Percentiles rank a stretch among this genome's conserved stretches.
These are phyloP conservation scores for Drosophila gaucha DNA, from an alignment of 2,888 invertebrate species.

Conservation along the genomic window DNA sequence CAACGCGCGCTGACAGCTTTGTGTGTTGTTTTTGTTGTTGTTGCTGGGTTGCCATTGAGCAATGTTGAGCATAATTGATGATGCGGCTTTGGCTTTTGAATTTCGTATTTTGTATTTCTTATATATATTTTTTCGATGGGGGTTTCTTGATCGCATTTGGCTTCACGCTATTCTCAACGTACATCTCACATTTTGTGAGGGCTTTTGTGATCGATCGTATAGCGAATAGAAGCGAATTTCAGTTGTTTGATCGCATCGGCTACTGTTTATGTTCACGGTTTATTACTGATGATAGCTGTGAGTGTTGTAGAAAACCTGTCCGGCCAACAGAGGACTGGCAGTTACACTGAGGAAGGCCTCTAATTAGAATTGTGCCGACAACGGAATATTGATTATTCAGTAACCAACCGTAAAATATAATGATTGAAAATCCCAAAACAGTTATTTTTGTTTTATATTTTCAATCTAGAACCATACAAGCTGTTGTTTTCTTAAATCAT, in stretches of 20 bases:
- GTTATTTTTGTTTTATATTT: not conserved
- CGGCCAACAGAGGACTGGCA: conserved; percentile 32
- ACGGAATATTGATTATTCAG: conserved; percentile 13
- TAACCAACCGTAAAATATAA: conserved; percentile 1
- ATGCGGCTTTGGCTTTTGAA: conserved; percentile 74
- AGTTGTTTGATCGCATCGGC: conserved; percentile 63
- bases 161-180: conserved; percentile 55
- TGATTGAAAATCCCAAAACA: not conserved
- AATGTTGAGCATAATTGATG: conserved; percentile 79
- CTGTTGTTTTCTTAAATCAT: no score
- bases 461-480: not conserved
- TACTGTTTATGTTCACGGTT: conserved; percentile 74
- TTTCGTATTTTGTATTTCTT: conserved; percentile 28
- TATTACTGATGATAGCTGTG: conserved; percentile 56
- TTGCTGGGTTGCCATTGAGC: conserved; percentile 58
- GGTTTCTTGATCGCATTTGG: conserved; percentile 72
- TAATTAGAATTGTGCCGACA: conserved; percentile 48
- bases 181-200: conserved; percentile 14
- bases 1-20: conserved; percentile 80
- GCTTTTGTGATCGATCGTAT: conserved; percentile 34
- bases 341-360: conserved; percentile 28
- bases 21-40: conserved; percentile 38
- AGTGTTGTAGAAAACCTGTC: conserved; percentile 17
- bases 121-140: conserved; percentile 23
- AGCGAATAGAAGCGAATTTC: conserved; percentile 51